phyloP scores from a whole-genome alignment of 2,797 vertebrate genomes.

The Lates japonicus region DNA sequence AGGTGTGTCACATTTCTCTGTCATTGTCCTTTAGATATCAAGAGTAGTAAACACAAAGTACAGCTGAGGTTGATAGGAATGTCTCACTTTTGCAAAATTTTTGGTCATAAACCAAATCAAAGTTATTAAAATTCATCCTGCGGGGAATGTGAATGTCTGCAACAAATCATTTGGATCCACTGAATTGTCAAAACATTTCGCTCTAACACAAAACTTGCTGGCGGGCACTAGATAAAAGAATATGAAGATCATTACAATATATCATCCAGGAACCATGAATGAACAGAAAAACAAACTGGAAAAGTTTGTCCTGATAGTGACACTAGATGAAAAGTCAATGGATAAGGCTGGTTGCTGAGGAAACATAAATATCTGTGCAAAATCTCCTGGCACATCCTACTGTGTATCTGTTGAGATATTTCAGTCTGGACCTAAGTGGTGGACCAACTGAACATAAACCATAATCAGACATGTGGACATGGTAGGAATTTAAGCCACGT shows the following conservation, averaged over 20 bases:
- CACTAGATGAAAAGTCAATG: too few relatives aligned
- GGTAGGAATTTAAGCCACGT: too few relatives aligned
- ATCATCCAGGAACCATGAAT: too few relatives aligned
- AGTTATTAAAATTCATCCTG: not conserved
- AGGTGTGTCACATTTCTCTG: not conserved
- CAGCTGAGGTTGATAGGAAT: not conserved
- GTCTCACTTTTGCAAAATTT: not conserved
- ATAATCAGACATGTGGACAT: too few relatives aligned
- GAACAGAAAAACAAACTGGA: too few relatives aligned
- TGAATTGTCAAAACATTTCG: not conserved
- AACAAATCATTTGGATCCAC: not conserved
- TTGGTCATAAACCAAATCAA: not conserved
- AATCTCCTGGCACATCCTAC: not conserved
- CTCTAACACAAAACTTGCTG: not conserved
- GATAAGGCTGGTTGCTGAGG: too few relatives aligned
- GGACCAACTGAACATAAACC: not conserved
- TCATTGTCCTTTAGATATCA: not conserved
- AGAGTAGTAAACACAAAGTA: not conserved
- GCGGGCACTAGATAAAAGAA: not conserved
- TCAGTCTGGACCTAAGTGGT: not conserved
- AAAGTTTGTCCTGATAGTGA: too few relatives aligned
- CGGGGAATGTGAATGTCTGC: not conserved
- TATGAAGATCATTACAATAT: not conserved
- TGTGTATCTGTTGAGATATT: not conserved
- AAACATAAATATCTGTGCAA: too few relatives aligned